phyloP scores from a whole-genome alignment of 2,888 invertebrate genomes.

The Orthosia incerta region DNA sequence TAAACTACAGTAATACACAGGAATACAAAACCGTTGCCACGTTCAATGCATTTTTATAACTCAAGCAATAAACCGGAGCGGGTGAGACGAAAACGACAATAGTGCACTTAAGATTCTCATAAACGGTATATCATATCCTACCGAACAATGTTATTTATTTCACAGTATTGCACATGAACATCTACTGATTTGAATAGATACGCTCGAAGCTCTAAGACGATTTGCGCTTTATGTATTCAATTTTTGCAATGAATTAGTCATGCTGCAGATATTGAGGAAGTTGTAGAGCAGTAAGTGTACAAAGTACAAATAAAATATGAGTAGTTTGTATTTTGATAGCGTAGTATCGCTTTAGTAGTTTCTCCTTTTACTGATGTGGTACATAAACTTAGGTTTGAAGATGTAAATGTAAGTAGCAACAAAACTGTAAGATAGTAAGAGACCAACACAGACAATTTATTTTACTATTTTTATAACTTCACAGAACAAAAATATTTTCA shows the following conservation, averaged over 20 bases:
- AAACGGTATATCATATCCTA: slow-evolving; percentile 86
- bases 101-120: slow-evolving; percentile 85
- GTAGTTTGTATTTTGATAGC: slow-evolving; percentile 21
- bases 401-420: slow-evolving; percentile 7
- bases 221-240: slow-evolving; percentile 47
- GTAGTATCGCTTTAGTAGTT: slow-evolving; percentile 5
- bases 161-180: slow-evolving; percentile 67
- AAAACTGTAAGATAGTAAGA: slow-evolving; percentile 11
- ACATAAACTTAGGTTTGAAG: slow-evolving; percentile 10
- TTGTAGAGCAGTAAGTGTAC: slow-evolving; percentile 26
- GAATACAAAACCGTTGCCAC: slow-evolving; percentile 77
- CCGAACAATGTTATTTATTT: slow-evolving; percentile 83
- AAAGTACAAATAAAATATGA: slow-evolving; percentile 16
- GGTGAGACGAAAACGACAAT: slow-evolving; percentile 83
- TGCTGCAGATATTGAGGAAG: slow-evolving; percentile 43
- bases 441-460: neutral
- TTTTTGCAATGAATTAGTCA: slow-evolving; percentile 59
- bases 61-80: slow-evolving; percentile 79
- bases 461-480: neutral
- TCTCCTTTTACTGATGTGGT: slow-evolving; percentile 22
- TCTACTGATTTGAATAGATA: slow-evolving; percentile 65
- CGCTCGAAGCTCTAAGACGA: slow-evolving; percentile 30
- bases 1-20: slow-evolving; percentile 72
- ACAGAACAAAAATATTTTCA: neutral
- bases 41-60: slow-evolving; percentile 89